A percentile compares a stretch with the other conserved stretches of the same genome.
Conservation (phyloP, 1,140 invertebrate genomes). For the Glomeris maerens region DNA sequence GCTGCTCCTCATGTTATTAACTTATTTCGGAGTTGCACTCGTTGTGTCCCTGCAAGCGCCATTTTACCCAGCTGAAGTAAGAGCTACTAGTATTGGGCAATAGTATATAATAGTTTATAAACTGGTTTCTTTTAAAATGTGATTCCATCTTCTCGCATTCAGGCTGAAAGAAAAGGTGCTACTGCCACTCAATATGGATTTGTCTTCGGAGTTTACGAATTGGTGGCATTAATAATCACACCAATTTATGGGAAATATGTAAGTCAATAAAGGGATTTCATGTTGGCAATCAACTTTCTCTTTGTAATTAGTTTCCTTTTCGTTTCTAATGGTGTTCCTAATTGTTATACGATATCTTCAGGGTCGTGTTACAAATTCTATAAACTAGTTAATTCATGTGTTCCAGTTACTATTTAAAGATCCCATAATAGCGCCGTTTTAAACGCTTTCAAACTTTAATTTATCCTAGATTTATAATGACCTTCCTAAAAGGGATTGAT, state of each 20-base stretch:
- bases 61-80: conserved; percentile 69
- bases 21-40: conserved; percentile 1
- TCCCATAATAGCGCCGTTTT: no score
- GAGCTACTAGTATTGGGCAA: no score
- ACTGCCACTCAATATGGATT: conserved; percentile 74
- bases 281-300: no score
- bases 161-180: conserved; percentile 75
- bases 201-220: conserved; percentile 81
- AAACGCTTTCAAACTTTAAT: no score
- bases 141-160: conserved; percentile 12
- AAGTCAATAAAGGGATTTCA: conserved; percentile 23
- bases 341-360: neutral
- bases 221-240: conserved; percentile 76
- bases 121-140: no score
- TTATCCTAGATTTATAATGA: conserved; percentile 9
- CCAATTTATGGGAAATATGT: conserved; percentile 75
- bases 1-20: no score
- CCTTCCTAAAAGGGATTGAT: no score
- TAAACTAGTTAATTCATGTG: no score
- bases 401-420: no score
- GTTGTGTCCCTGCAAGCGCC: conserved; percentile 31
- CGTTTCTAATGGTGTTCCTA: no score
- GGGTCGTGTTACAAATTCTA: neutral
- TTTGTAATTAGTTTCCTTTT: no score
- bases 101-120: no score